A percentile compares a stretch with the other conserved stretches of the same genome.
Conservation (phyloP, 1,140 invertebrate species). For the Trichonephila clavipes region DNA sequence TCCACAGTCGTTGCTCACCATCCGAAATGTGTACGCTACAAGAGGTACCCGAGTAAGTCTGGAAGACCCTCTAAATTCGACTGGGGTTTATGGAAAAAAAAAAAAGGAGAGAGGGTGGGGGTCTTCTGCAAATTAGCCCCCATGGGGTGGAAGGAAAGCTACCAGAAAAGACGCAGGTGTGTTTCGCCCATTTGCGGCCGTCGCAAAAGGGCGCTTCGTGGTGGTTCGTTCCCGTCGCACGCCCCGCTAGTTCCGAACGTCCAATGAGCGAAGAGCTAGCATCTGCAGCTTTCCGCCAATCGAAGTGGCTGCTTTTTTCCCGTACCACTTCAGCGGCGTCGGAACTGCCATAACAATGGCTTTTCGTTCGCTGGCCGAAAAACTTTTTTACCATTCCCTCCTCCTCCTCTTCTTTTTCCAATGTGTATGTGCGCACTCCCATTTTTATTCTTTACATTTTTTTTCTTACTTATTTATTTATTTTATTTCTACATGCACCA, state of each 20-base stretch:
- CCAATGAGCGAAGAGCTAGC: constrained; percentile 63
- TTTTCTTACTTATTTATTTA: constrained; percentile 2
- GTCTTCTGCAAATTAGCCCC: constrained; percentile 67
- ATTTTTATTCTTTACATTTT: neutral
- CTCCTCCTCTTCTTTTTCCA: neutral
- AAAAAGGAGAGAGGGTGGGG: neutral
- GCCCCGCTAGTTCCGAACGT: constrained; percentile 56
- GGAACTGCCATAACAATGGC: constrained; percentile 63
- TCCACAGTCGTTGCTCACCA: constrained; percentile 45
- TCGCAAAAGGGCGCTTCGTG: constrained; percentile 71
- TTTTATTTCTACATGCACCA: constrained; percentile 24
- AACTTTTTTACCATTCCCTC: constrained; percentile 46
- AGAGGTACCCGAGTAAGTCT: constrained; percentile 48
- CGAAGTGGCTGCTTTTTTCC: constrained; percentile 55
- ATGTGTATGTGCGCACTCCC: neutral
- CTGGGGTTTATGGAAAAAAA: constrained; percentile 14
- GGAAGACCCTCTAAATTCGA: constrained; percentile 33
- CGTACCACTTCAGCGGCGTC: constrained; percentile 68
- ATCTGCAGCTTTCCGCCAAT: constrained; percentile 75
- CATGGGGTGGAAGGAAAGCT: constrained; percentile 27
- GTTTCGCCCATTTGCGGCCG: constrained; percentile 70
- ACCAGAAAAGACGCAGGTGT: constrained; percentile 72
- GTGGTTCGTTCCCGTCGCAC: constrained; percentile 66
- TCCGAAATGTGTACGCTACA: constrained; percentile 9
- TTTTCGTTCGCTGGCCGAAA: neutral